Base-by-base conservation (phyloP, 2,888 invertebrate species). In the Chironomus riparius region DNA sequence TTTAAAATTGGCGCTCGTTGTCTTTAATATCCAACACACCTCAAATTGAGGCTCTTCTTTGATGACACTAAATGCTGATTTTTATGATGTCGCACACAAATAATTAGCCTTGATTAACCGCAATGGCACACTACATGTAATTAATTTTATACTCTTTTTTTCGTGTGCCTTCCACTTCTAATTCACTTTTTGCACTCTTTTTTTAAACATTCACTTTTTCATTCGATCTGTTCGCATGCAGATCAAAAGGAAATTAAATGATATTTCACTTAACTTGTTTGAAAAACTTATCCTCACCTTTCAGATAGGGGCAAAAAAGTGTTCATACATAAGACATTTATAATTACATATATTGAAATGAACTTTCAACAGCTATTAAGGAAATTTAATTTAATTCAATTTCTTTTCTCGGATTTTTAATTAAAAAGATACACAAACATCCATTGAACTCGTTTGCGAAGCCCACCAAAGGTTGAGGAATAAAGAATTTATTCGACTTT, bases 81-180 rank as follows among this genome's bases (percentile, higher is more conserved):
- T 62, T 21, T 65, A 21, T 65, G 15, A 56, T 56, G 15, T 18
- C 18, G n/a, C 18, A 56, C n/a, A 56, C 56, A 56, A 15, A 24
- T 21, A 65, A 65, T 65, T 65, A 65, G 65, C 65, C 22, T 65
- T 65, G 65, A 65, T 65, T 65, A 65, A 65, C 65, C 65, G 18
- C 65, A 65, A 65, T 65, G 65, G 65, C 65, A 56, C 56, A 56
- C 65, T 24, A 65, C 21, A 65, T 56, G n/a, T 15, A 56, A 56
- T 56, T n/a, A 56, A n/a, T 56, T 18, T 56, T 1, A 56, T 56
- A 56, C n/a, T 15, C 2, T 56, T 13, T n/a, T 15, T 13, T 56
- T 50, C 4, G 28, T 38, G 38, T 38, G 56, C 56, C n/a, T 7
- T 56, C 28, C 7, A 18, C n/a, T 56, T 18, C 18, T 56, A 56